Evolutionary conservation across 2,797 vertebrate species (phyloP).

Genomic region (Cuniculus paca): DNA sequence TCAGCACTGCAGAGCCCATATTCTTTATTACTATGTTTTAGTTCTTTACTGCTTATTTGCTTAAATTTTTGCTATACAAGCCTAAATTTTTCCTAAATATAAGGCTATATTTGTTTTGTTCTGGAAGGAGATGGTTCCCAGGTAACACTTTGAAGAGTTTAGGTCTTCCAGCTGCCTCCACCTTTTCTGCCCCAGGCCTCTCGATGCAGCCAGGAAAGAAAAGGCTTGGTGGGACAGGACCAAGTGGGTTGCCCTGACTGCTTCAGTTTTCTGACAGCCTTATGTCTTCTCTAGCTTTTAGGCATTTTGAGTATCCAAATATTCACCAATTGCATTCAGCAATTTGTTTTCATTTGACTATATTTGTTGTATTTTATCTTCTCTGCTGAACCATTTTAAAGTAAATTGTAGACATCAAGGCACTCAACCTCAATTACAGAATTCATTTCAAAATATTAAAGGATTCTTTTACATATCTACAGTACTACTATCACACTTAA

Average conservation of each 20-base stretch:
- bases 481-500: not conserved
- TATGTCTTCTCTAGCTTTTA: not conserved
- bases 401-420: not conserved
- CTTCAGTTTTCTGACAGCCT: not conserved
- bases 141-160: not conserved
- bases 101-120: not conserved
- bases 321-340: not conserved
- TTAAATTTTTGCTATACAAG: not conserved
- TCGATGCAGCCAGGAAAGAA: not conserved
- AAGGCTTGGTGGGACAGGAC: not conserved
- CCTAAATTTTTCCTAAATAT: not conserved
- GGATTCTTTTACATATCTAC: not conserved
- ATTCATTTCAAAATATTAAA: not conserved
- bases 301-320: not conserved
- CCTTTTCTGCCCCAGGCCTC: not conserved
- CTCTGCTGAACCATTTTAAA: not conserved
- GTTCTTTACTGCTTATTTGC: not conserved
- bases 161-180: not conserved
- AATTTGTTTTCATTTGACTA: not conserved
- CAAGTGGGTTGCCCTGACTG: rapidly evolving
- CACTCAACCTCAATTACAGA: not conserved
- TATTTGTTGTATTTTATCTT: not conserved
- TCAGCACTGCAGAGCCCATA: not conserved
- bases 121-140: not conserved
- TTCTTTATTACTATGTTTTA: not conserved